These are phyloP conservation scores for Eupsittula cactorum DNA, from an alignment of 2,113 vertebrate species.

Conservation along the genomic window DNA sequence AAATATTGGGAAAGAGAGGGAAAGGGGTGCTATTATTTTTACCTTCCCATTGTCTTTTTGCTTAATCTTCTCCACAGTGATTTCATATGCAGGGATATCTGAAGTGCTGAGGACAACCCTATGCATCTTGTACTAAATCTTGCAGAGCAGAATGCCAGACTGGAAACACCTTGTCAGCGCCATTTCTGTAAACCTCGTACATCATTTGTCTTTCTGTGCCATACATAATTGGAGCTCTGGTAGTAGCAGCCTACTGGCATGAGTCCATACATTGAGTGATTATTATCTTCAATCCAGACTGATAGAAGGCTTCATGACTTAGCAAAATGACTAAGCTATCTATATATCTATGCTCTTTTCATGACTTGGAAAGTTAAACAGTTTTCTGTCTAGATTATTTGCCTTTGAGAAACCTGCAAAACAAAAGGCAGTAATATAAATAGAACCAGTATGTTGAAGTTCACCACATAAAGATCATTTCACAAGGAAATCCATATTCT, in stretches of 20 bases:
- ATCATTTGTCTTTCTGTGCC: not conserved
- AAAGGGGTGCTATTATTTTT: fast-evolving
- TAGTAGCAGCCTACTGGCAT: not conserved
- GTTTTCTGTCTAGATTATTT: not conserved
- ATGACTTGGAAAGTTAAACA: not conserved
- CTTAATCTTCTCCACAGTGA: not conserved
- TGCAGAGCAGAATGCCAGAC: not conserved
- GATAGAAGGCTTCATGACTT: not conserved
- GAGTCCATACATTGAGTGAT: not conserved
- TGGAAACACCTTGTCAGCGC: not conserved
- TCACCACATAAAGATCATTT: not conserved
- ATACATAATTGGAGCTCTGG: not conserved
- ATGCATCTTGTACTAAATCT: not conserved
- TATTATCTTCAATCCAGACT: not conserved
- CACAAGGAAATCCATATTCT: not conserved
- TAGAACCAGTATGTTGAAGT: not conserved
- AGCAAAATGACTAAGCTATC: not conserved
- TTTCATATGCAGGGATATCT: fast-evolving
- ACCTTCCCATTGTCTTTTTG: not conserved
- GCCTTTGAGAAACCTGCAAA: not conserved
- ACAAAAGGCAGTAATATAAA: not conserved
- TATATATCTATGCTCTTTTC: not conserved
- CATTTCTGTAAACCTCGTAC: not conserved
- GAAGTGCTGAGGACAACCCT: not conserved
- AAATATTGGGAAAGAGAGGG: not conserved